These are phyloP conservation scores for Electrophaes corylata DNA, from an alignment of 2,888 invertebrate genomes.

Conservation along the genomic window DNA sequence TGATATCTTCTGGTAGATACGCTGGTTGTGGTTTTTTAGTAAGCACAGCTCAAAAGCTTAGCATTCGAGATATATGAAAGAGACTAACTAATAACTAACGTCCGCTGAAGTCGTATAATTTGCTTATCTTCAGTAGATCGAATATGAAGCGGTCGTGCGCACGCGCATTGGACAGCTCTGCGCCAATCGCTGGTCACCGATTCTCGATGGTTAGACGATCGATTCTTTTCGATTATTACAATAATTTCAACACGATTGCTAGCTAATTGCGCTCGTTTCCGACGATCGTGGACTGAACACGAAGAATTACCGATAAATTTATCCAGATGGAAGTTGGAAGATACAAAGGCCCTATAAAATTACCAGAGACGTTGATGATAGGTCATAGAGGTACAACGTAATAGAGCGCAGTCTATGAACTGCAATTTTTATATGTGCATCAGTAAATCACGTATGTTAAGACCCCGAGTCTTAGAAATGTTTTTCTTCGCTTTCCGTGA, in stretches of 20 bases:
- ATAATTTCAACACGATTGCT: slow-evolving; percentile 80
- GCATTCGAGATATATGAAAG: slow-evolving; percentile 69
- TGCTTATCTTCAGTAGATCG: slow-evolving; percentile 77
- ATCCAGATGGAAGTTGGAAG: slow-evolving; percentile 48
- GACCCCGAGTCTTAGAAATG: no score
- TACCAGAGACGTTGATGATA: slow-evolving; percentile 20
- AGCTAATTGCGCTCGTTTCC: slow-evolving; percentile 80
- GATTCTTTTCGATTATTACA: slow-evolving; percentile 83
- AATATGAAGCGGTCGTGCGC: slow-evolving; percentile 65
- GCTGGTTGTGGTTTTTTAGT: not conserved
- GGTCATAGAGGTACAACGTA: slow-evolving; percentile 22
- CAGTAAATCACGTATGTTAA: no score
- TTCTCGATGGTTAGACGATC: slow-evolving; percentile 71
- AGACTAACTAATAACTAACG: slow-evolving; percentile 68
- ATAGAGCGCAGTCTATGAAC: slow-evolving; percentile 6
- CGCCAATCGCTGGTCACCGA: slow-evolving; percentile 72
- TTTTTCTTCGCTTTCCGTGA: no score
- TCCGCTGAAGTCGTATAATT: slow-evolving; percentile 71
- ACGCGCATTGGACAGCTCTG: slow-evolving; percentile 75
- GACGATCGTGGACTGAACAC: slow-evolving; percentile 68
- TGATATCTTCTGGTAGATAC: not conserved
- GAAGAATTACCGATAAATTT: slow-evolving; percentile 65
- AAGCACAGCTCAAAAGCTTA: slow-evolving; percentile 50
- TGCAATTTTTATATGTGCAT: not conserved
- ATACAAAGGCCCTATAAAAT: slow-evolving; percentile 41